These are phyloP conservation scores for Cloeon dipterum DNA, from an alignment of 2,888 invertebrate genomes.

Conservation along the genomic window DNA sequence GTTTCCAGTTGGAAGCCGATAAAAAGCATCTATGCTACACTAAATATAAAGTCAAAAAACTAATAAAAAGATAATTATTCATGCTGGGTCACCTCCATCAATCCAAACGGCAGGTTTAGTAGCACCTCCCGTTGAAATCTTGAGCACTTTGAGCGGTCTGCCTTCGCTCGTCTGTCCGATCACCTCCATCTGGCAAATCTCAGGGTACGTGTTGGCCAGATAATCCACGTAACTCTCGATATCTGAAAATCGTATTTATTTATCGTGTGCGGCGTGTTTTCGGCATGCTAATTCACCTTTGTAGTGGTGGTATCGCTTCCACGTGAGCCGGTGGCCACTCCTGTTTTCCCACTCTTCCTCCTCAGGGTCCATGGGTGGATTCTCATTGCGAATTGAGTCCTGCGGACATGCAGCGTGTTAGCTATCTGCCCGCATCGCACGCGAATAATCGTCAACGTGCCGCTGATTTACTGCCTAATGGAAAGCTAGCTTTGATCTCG, in stretches of 20 bases:
- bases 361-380: slow-evolving; percentile 4
- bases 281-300: slow-evolving; percentile 2
- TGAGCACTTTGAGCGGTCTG: slow-evolving; percentile 14
- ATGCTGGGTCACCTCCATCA: slow-evolving; percentile 21
- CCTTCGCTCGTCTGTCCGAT: slow-evolving; percentile 14
- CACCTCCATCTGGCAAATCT: slow-evolving; percentile 10
- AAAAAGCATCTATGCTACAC: too few relatives aligned
- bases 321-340: slow-evolving; percentile 8
- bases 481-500: too few relatives aligned
- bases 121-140: slow-evolving; percentile 11
- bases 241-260: too few relatives aligned
- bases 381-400: slow-evolving; percentile 8
- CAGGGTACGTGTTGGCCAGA: slow-evolving; percentile 10
- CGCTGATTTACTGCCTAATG: too few relatives aligned
- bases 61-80: too few relatives aligned
- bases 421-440: too few relatives aligned
- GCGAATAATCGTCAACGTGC: too few relatives aligned
- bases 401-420: too few relatives aligned
- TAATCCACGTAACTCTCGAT: slow-evolving; percentile 11
- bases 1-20: too few relatives aligned
- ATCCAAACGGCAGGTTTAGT: slow-evolving; percentile 21
- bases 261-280: too few relatives aligned
- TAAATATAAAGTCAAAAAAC: too few relatives aligned
- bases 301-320: slow-evolving; percentile 5
- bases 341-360: slow-evolving; percentile 8